Percentiles rank a stretch among this genome's conserved stretches.
Evolutionary conservation across 2,797 vertebrate species (phyloP).

Genomic region (Trematomus bernacchii): DNA sequence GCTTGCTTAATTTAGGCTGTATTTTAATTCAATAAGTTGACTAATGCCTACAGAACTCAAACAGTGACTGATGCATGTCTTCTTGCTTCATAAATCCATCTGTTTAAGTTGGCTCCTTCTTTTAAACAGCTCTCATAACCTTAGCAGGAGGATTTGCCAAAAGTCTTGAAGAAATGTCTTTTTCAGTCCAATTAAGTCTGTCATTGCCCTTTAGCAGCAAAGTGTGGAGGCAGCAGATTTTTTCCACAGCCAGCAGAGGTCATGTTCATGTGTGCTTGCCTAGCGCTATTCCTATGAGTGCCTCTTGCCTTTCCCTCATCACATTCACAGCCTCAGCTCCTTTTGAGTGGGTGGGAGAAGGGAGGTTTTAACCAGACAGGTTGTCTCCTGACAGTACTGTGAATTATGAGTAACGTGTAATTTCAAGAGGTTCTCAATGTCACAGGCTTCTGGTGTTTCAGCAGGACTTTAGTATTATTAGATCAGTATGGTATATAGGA

Average conservation of each 20-base stretch:
- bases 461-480: constrained; percentile 66
- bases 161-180: constrained; percentile 70
- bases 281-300: constrained; percentile 56
- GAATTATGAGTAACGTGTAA: constrained; percentile 70
- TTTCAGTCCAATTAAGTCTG: constrained; percentile 74
- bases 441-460: constrained; percentile 60
- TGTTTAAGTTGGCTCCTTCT: constrained; percentile 60
- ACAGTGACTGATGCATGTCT: constrained; percentile 61
- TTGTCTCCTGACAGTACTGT: constrained; percentile 68
- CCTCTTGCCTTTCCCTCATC: constrained; percentile 61
- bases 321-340: constrained; percentile 64
- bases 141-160: constrained; percentile 61
- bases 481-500: constrained; percentile 53
- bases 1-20: constrained; percentile 41
- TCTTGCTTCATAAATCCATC: constrained; percentile 45
- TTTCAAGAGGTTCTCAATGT: constrained; percentile 66
- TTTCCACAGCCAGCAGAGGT: constrained; percentile 71
- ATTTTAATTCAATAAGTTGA: constrained; percentile 57
- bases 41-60: constrained; percentile 59
- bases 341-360: constrained; percentile 68
- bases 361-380: constrained; percentile 56
- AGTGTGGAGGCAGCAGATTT: constrained; percentile 72
- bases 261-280: constrained; percentile 65
- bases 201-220: constrained; percentile 78
- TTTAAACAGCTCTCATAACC: constrained; percentile 62